phyloP scores from a whole-genome alignment of 1,140 invertebrate species.

The Oreohelix idahoensis region DNA sequence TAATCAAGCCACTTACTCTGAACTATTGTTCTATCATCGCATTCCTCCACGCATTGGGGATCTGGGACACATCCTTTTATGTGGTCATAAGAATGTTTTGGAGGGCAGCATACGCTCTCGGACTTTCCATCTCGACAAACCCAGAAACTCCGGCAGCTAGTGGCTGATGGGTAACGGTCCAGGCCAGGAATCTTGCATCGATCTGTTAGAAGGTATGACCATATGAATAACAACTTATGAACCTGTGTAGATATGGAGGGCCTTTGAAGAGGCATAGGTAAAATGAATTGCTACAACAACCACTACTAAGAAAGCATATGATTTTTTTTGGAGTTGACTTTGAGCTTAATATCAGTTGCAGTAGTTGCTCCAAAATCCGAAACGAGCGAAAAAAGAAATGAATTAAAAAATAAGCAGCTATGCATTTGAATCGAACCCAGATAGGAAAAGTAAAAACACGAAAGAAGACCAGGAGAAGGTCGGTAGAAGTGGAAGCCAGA shows the following conservation, averaged over 20 bases:
- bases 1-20: not conserved
- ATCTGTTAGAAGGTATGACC: conserved; percentile 19
- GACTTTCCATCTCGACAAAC: conserved; percentile 45
- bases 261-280: not conserved
- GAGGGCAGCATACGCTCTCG: conserved; percentile 47
- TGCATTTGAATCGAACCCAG: too few relatives aligned
- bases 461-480: too few relatives aligned
- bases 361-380: too few relatives aligned
- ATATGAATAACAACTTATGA: not conserved
- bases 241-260: not conserved
- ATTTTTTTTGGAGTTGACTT: not conserved
- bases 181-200: conserved; percentile 2
- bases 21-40: not conserved
- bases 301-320: not conserved
- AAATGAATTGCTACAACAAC: not conserved
- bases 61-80: conserved; percentile 33
- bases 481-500: too few relatives aligned
- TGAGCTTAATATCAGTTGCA: too few relatives aligned
- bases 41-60: conserved; percentile 27
- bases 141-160: conserved; percentile 53
- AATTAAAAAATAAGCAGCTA: too few relatives aligned
- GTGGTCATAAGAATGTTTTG: conserved; percentile 38
- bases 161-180: conserved; percentile 31
- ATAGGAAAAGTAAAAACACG: too few relatives aligned
- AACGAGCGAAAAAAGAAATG: too few relatives aligned